phyloP scores from a whole-genome alignment of 2,888 invertebrate species.

The Lypha dubia region DNA sequence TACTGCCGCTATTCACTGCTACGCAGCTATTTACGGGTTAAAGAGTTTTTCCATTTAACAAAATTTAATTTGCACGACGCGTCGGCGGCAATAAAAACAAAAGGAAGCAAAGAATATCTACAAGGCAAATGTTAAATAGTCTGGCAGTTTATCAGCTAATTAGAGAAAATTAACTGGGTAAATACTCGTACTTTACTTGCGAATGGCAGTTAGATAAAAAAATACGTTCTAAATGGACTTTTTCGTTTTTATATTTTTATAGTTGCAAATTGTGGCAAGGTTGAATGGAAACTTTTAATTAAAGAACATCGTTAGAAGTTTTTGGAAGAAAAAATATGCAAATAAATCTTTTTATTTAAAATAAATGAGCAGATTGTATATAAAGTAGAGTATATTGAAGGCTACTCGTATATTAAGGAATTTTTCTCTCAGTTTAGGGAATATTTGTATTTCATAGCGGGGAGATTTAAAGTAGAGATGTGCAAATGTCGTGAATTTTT shows the following conservation, averaged over 20 bases:
- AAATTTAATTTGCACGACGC: slow-evolving; percentile 33
- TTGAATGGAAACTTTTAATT: slow-evolving; percentile 22
- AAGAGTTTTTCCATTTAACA: slow-evolving; percentile 38
- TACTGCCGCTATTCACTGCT: slow-evolving; percentile 16
- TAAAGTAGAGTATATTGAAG: too few species aligned
- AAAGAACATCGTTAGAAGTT: neutral
- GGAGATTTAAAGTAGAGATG: too few species aligned
- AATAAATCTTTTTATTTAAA: too few species aligned
- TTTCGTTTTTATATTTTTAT: too few species aligned
- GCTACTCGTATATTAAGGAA: too few species aligned
- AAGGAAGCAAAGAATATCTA: slow-evolving; percentile 6
- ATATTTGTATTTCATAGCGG: too few species aligned
- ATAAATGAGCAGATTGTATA: too few species aligned
- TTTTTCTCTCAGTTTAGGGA: too few species aligned
- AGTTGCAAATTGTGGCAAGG: slow-evolving; percentile 15
- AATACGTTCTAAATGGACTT: neutral
- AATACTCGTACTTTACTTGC: neutral
- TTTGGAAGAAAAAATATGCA: neutral
- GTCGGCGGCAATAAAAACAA: slow-evolving; percentile 24
- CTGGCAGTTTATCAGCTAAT: slow-evolving; percentile 51
- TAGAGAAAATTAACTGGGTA: slow-evolving; percentile 39
- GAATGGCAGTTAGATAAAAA: slow-evolving; percentile 29
- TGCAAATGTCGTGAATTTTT: too few species aligned
- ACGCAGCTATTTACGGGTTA: slow-evolving; percentile 21
- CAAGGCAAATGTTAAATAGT: slow-evolving; percentile 45